phyloP scores from a whole-genome alignment of 1,140 invertebrate genomes.

The Euura saliciscinereae region DNA sequence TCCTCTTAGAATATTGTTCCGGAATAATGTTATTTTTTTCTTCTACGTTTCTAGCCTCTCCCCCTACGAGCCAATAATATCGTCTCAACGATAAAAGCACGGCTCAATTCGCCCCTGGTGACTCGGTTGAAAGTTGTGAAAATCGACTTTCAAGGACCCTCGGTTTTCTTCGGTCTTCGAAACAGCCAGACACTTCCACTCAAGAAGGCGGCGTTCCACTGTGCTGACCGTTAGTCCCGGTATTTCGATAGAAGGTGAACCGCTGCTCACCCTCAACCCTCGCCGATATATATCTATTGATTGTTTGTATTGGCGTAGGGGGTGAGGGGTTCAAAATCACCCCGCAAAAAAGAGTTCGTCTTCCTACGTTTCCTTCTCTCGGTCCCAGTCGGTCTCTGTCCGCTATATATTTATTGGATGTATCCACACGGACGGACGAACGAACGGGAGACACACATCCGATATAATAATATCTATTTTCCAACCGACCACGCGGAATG shows the following conservation, averaged over 20 bases:
- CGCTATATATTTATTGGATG: conserved; percentile 6
- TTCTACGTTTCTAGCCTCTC: neutral
- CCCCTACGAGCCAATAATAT: neutral
- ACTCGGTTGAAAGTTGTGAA: conserved; percentile 7
- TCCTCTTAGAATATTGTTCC: too few relatives aligned
- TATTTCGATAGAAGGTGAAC: neutral
- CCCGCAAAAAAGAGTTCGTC: neutral
- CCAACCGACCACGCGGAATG: conserved; percentile 42
- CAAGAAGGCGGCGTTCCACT: neutral
- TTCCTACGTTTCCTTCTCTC: neutral
- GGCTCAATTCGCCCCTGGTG: conserved; percentile 4
- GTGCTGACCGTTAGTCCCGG: neutral
- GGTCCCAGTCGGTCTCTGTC: neutral
- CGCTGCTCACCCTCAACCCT: neutral
- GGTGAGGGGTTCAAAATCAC: neutral
- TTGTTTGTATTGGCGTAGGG: neutral
- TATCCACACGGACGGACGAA: neutral
- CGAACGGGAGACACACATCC: conserved; percentile 23
- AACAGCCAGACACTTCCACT: neutral
- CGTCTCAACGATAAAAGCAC: conserved; percentile 4
- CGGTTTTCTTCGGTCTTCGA: neutral
- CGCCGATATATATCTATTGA: neutral
- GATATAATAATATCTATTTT: conserved; percentile 53
- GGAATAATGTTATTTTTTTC: too few relatives aligned
- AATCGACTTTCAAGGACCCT: neutral